These are phyloP conservation scores for Ptychoptera albimana DNA, from an alignment of 2,888 invertebrate genomes.

Conservation along the genomic window DNA sequence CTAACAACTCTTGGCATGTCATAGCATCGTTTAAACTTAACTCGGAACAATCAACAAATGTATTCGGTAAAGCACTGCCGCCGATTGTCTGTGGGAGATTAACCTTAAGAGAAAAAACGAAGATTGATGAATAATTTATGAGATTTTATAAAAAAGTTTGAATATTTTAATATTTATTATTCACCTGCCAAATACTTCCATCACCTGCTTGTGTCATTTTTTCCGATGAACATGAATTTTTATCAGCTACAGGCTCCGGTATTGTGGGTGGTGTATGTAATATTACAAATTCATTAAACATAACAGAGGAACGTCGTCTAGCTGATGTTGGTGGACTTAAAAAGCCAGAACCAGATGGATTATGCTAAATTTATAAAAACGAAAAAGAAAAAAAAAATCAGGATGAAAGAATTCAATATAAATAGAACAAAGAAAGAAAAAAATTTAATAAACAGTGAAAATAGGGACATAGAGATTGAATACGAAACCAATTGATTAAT, in stretches of 20 bases:
- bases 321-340: constrained; percentile 54
- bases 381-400: background rate
- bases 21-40: constrained; percentile 33
- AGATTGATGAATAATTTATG: background rate
- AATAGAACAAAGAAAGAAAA: background rate
- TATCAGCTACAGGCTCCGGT: constrained; percentile 22
- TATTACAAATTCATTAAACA: constrained; percentile 75
- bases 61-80: constrained; percentile 23
- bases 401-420: background rate
- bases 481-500: background rate
- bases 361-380: constrained; percentile 28
- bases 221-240: constrained; percentile 63
- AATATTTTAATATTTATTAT: constrained; percentile 5
- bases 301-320: constrained; percentile 66
- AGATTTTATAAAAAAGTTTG: background rate
- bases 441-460: background rate
- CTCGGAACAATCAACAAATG: constrained; percentile 36
- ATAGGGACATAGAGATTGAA: background rate
- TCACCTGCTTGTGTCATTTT: constrained; percentile 79
- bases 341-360: constrained; percentile 48
- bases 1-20: constrained; percentile 73
- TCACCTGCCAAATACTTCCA: constrained; percentile 51
- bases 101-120: constrained; percentile 17
- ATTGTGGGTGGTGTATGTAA: constrained; percentile 42
- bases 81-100: constrained; percentile 32